Evolutionary conservation across 2,797 vertebrate genomes (phyloP).

Genomic region (Lutjanus argentimaculatus): DNA sequence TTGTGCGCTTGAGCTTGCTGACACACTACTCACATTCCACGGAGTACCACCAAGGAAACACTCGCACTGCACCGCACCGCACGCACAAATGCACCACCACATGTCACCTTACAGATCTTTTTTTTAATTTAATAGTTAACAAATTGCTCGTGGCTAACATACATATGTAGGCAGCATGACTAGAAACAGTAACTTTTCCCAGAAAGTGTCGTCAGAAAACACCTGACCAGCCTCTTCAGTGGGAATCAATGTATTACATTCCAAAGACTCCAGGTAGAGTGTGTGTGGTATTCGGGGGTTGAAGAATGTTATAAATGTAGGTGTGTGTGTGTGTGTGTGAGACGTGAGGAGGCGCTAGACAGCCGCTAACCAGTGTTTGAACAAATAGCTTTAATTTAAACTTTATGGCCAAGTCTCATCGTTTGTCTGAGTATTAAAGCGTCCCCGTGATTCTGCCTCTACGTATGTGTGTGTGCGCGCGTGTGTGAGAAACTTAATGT

Average conservation of each 20-base stretch:
- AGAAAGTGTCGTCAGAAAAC: constrained; percentile 29
- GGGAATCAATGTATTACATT: constrained; percentile 80
- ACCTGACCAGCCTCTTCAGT: constrained; percentile 44
- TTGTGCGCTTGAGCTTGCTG: constrained; percentile 61
- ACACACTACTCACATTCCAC: constrained; percentile 65
- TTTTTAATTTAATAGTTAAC: constrained; percentile 24
- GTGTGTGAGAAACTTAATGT: constrained; percentile 18
- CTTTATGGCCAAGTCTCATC: constrained; percentile 61
- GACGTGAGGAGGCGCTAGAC: constrained; percentile 43
- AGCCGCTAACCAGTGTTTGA: constrained; percentile 63
- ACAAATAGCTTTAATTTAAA: constrained; percentile 84
- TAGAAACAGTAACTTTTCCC: constrained; percentile 47
- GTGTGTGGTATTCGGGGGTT: constrained; percentile 28
- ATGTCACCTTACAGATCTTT: constrained; percentile 34
- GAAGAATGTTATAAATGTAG: constrained; percentile 55
- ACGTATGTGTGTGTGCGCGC: not conserved
- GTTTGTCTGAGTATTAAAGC: constrained; percentile 48
- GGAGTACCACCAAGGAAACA: constrained; percentile 40
- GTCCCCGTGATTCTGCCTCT: constrained; percentile 65
- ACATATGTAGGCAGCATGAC: constrained; percentile 34
- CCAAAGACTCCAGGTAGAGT: constrained; percentile 79
- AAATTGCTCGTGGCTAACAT: constrained; percentile 48
- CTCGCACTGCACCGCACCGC: constrained; percentile 41
- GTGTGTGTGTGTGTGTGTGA: constrained; percentile 24
- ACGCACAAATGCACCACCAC: constrained; percentile 39